phyloP scores from a whole-genome alignment of 2,797 vertebrate species.

The Hydrophis major region DNA sequence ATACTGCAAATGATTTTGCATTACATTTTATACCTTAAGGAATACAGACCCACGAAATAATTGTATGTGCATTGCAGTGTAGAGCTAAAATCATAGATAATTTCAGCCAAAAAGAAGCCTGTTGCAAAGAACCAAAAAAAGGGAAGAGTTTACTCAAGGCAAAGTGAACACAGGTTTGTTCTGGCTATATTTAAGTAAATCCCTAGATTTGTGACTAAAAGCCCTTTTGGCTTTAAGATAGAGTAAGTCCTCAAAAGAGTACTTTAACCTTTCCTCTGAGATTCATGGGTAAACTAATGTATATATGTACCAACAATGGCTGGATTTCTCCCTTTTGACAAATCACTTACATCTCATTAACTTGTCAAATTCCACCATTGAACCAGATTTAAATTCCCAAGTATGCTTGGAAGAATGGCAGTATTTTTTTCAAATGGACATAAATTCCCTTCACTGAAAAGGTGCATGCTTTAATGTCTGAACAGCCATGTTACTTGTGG shows the following conservation, averaged over 20 bases:
- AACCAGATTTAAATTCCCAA: background rate
- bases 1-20: slow-evolving; percentile 4
- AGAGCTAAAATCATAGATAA: background rate
- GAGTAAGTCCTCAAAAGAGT: background rate
- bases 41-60: background rate
- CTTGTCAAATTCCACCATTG: background rate
- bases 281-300: background rate
- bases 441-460: background rate
- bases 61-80: background rate
- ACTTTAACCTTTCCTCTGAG: background rate
- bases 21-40: background rate
- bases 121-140: background rate
- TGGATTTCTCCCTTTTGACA: background rate
- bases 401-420: background rate
- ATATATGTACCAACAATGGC: background rate
- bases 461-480: background rate
- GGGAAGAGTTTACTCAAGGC: background rate
- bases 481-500: background rate
- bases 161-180: background rate
- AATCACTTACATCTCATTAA: background rate
- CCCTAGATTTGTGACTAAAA: background rate
- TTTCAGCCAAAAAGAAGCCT: background rate
- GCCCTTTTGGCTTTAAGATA: background rate
- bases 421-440: background rate
- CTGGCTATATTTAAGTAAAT: background rate